Conservation (phyloP, 2,888 invertebrate genomes). For the Abrostola triplasia region DNA sequence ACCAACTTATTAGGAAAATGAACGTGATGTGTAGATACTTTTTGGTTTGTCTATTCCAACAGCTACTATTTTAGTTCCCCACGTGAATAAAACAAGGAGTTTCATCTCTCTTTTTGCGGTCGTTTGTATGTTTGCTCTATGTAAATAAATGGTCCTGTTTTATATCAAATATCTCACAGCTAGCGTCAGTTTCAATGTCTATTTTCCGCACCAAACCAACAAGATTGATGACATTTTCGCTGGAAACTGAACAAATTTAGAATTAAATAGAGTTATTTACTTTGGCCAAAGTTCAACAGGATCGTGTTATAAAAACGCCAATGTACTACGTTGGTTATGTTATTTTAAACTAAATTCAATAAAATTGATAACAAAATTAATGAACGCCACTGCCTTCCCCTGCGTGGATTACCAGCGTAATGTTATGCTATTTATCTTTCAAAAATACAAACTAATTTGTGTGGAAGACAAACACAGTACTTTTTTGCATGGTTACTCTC, state of each 20-base stretch:
- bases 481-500: background rate
- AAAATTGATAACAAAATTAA: too few relatives aligned
- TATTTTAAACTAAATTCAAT: too few relatives aligned
- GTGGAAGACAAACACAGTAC: background rate
- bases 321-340: background rate
- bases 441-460: background rate
- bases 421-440: too few relatives aligned
- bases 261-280: conserved; percentile 30
- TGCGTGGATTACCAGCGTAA: too few relatives aligned
- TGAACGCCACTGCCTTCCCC: too few relatives aligned
- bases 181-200: conserved; percentile 40
- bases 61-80: conserved; percentile 2
- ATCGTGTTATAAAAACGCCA: background rate
- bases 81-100: conserved; percentile 1
- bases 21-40: background rate
- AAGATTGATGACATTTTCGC: conserved; percentile 50
- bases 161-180: conserved; percentile 28
- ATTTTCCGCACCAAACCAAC: conserved; percentile 50
- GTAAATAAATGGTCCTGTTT: conserved; percentile 27
- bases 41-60: conserved; percentile 7
- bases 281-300: conserved; percentile 7
- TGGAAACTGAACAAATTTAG: conserved; percentile 26
- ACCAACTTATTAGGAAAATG: too few relatives aligned
- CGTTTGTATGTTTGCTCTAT: conserved; percentile 24
- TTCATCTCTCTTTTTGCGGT: conserved; percentile 12